These are phyloP conservation scores for Myiozetetes cayanensis DNA, from an alignment of 2,113 vertebrate species.

Conservation along the genomic window DNA sequence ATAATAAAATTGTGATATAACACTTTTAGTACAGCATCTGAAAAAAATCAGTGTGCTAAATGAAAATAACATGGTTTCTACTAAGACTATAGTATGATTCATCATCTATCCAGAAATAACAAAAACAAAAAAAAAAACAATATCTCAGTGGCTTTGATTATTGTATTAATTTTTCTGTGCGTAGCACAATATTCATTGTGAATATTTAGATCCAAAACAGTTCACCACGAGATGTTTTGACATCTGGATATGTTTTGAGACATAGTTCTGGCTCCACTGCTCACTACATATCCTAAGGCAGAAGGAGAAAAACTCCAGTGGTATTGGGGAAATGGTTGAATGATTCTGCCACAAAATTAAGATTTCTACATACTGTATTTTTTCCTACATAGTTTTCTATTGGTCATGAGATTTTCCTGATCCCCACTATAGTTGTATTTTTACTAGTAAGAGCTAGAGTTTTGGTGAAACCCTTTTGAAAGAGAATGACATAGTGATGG, in stretches of 20 bases:
- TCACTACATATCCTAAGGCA: neutral
- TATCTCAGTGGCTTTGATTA: neutral
- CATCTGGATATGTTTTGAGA: neutral
- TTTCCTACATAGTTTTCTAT: neutral
- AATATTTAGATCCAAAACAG: neutral
- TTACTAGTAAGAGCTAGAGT: neutral
- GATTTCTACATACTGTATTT: neutral
- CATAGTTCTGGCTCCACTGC: neutral
- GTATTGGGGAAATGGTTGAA: neutral
- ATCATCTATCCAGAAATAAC: neutral
- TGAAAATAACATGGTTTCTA: neutral
- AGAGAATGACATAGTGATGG: neutral
- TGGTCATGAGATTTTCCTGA: neutral
- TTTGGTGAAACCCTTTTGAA: neutral
- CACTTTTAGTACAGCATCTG: neutral
- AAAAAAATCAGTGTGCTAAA: neutral
- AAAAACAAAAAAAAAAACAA: neutral
- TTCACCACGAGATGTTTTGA: neutral
- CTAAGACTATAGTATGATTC: neutral
- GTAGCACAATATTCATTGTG: neutral
- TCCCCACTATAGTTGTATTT: rapidly evolving
- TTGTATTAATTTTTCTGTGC: neutral
- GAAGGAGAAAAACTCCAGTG: neutral
- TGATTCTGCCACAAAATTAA: neutral
- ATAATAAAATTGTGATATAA: neutral